A percentile compares a stretch with the other conserved stretches of the same genome.
Conservation (phyloP, 2,113 vertebrate species). For the Eclectus roratus region DNA sequence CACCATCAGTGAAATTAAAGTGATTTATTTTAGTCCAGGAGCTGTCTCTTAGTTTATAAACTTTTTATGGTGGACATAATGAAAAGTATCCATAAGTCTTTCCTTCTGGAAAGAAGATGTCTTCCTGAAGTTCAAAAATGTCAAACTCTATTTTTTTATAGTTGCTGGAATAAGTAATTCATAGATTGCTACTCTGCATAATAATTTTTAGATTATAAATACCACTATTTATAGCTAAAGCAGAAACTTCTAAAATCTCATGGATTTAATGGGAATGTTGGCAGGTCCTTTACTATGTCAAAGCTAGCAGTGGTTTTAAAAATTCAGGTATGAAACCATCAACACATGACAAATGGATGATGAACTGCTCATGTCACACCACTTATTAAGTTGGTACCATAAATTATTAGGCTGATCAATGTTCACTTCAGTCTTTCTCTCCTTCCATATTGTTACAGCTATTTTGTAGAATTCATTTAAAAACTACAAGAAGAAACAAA, state of each 20-base stretch:
- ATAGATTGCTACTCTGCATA: background rate
- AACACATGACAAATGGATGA: constrained; percentile 12
- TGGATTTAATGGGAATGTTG: constrained; percentile 32
- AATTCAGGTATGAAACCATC: constrained; percentile 30
- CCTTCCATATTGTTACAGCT: background rate
- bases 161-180: background rate
- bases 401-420: constrained; percentile 34
- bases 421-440: background rate
- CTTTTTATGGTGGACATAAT: background rate
- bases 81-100: background rate
- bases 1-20: background rate
- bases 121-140: background rate
- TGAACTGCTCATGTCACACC: background rate
- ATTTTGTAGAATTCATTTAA: background rate
- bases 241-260: background rate
- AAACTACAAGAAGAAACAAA: background rate
- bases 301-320: background rate
- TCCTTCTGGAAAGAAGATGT: background rate
- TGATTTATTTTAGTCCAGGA: background rate
- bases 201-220: background rate
- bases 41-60: background rate
- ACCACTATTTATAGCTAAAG: background rate
- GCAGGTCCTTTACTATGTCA: constrained; percentile 43
- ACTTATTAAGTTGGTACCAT: constrained; percentile 9
- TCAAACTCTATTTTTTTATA: background rate